A percentile compares a stretch with the other conserved stretches of the same genome.
phyloP scores from a whole-genome alignment of 2,797 vertebrate genomes.

The Adrianichthys oophorus region DNA sequence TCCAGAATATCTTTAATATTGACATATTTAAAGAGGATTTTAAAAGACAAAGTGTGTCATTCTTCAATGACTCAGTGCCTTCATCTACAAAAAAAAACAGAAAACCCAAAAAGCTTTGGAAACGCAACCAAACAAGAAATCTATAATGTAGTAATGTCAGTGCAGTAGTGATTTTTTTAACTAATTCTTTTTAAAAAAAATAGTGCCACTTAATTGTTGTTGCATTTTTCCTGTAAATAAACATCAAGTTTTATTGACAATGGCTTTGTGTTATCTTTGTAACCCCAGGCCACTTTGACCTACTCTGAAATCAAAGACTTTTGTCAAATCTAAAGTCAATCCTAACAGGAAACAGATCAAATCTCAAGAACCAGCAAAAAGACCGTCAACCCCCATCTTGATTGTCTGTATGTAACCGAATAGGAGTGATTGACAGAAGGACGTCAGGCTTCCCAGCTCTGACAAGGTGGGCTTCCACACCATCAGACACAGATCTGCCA shows the following conservation, averaged over 20 bases:
- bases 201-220: no score
- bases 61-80: no score
- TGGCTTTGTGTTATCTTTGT: no score
- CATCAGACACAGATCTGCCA: conserved; percentile 27
- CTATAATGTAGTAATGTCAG: no score
- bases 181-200: no score
- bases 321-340: background rate
- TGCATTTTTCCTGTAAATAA: no score
- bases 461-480: conserved; percentile 22
- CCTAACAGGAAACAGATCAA: conserved; percentile 16
- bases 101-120: no score
- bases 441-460: conserved; percentile 15
- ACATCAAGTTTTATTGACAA: no score
- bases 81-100: no score
- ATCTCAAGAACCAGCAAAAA: conserved; percentile 11
- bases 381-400: conserved; percentile 1
- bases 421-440: conserved; percentile 33
- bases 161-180: no score
- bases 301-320: background rate
- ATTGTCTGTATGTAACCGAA: conserved; percentile 28
- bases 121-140: no score
- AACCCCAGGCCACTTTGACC: background rate
- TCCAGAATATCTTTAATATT: background rate
- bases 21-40: background rate
- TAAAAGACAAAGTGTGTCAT: no score